These are phyloP conservation scores for Arrhamphus sclerolepis DNA, from an alignment of 2,797 vertebrate species.

Conservation along the genomic window DNA sequence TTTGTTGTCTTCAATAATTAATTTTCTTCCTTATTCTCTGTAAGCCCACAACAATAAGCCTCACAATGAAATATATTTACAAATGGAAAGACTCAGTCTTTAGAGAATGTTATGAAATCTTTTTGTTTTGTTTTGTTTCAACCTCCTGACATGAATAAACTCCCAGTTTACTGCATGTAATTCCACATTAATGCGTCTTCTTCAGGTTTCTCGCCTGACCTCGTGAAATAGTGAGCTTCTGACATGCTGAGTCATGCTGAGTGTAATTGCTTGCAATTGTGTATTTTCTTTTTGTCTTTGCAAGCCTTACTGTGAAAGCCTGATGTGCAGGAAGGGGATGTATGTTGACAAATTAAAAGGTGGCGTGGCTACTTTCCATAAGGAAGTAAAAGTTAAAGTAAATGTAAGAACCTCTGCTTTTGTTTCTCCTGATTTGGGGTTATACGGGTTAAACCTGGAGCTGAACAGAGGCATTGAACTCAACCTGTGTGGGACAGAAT, in stretches of 20 bases:
- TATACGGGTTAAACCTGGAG: no score
- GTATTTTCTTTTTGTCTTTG: not conserved
- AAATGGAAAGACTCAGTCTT: no score
- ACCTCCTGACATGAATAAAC: no score
- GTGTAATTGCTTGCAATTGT: not conserved
- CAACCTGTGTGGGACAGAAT: not conserved
- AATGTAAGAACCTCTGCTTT: not conserved
- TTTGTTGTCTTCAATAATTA: constrained; percentile 47
- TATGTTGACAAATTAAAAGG: no score
- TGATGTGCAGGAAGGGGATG: no score
- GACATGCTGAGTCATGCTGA: not conserved
- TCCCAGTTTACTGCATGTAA: not conserved
- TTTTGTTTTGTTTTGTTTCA: no score
- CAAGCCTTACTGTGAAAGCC: not conserved
- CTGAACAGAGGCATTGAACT: no score
- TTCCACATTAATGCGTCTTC: constrained; percentile 26
- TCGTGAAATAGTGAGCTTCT: not conserved
- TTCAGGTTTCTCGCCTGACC: constrained; percentile 1
- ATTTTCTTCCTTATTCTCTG: constrained; percentile 33
- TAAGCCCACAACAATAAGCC: constrained; percentile 11
- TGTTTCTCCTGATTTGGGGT: not conserved
- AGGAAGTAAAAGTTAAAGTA: no score
- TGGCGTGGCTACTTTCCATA: no score
- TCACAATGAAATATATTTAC: constrained; percentile 34
- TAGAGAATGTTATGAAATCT: no score